phyloP scores from a whole-genome alignment of 2,797 vertebrate species.

The Anabas testudineus region DNA sequence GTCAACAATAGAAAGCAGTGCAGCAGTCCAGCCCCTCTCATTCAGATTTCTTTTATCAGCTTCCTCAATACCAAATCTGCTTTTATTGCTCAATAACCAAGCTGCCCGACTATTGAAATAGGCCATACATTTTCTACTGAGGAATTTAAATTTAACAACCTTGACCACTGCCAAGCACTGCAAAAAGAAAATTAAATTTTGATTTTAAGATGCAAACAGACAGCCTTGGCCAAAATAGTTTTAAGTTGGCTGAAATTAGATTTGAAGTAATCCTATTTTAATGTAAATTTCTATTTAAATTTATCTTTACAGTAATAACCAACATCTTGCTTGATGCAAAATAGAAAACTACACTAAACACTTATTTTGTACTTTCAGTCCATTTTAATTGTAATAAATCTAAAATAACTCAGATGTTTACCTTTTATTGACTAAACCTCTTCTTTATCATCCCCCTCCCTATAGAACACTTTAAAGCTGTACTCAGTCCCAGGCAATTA shows the following conservation, averaged over 20 bases:
- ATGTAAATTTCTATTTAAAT: not conserved
- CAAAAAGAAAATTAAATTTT: slow-evolving; percentile 12
- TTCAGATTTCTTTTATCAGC: slow-evolving; percentile 87
- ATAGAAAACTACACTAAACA: no score
- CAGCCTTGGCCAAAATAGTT: slow-evolving; percentile 1
- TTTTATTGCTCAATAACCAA: slow-evolving; percentile 75
- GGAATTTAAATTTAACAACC: slow-evolving; percentile 44
- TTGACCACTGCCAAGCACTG: slow-evolving; percentile 25
- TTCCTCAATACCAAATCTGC: slow-evolving; percentile 82
- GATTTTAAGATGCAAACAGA: slow-evolving; percentile 80
- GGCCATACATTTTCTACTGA: slow-evolving; percentile 31
- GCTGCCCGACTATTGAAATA: slow-evolving; percentile 78
- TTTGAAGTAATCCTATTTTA: not conserved
- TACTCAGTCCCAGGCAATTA: not conserved
- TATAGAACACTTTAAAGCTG: not conserved
- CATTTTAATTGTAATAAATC: not conserved
- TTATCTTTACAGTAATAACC: no score
- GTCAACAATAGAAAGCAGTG: slow-evolving; percentile 89
- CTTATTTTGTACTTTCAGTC: not conserved
- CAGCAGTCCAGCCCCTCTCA: slow-evolving; percentile 70
- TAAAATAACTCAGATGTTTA: not conserved
- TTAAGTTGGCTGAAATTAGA: no score
- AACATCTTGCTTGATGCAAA: no score
- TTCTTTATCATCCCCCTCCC: no score
- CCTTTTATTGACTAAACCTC: not conserved